These are phyloP conservation scores for Ophioninae sp. DNA, from an alignment of 2,888 invertebrate species.

Conservation along the genomic window DNA sequence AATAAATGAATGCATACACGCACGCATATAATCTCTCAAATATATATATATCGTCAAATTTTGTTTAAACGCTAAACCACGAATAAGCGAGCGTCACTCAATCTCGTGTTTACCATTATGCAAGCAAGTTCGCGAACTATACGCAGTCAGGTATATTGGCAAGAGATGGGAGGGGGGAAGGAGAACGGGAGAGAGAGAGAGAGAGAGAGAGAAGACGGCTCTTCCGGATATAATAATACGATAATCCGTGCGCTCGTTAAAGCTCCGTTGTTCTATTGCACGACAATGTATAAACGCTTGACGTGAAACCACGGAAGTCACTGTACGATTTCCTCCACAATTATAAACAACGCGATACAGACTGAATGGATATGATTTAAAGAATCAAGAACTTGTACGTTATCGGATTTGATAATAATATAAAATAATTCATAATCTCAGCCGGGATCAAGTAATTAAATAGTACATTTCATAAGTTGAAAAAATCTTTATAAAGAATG, in stretches of 20 bases:
- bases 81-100: constrained; percentile 8
- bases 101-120: constrained; percentile 53
- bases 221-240: constrained; percentile 38
- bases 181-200: not conserved
- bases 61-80: not conserved
- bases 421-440: not conserved
- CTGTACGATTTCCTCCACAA: constrained; percentile 40
- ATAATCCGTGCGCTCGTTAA: constrained; percentile 40
- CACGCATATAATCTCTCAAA: too few relatives aligned
- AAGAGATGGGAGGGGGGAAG: not conserved
- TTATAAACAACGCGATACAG: constrained; percentile 13
- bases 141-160: constrained; percentile 3
- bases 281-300: constrained; percentile 28
- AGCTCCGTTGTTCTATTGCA: constrained; percentile 47
- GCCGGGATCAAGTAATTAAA: not conserved
- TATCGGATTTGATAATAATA: not conserved
- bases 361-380: not conserved
- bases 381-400: not conserved
- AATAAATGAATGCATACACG: not conserved
- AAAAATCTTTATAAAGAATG: not conserved
- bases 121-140: constrained; percentile 33
- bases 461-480: not conserved
- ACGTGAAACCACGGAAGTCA: constrained; percentile 15
- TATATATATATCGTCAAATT: not conserved
- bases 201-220: constrained; percentile 26